Percentiles rank a stretch among this genome's conserved stretches.
phyloP scores from a whole-genome alignment of 2,888 invertebrate species.

The Eilema caniola region DNA sequence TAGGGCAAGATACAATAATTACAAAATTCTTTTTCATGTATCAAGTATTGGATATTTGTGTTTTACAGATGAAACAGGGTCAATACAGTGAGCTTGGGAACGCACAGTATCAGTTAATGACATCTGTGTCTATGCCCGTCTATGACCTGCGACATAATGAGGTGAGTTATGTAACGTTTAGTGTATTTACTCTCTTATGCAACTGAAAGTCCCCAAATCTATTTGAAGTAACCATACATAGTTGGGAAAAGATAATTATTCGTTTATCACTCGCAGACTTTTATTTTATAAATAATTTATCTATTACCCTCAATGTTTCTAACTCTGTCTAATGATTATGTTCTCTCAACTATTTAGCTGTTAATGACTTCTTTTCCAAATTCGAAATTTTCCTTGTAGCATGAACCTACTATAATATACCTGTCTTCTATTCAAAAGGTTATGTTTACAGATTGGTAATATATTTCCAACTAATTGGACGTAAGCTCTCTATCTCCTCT shows the following conservation, averaged over 20 bases:
- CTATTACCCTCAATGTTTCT: slow-evolving; percentile 1
- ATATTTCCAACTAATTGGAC: slow-evolving; percentile 77
- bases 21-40: neutral
- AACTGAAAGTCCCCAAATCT: slow-evolving; percentile 48
- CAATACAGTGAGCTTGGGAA: slow-evolving; percentile 88
- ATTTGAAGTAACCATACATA: slow-evolving; percentile 31
- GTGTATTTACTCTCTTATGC: slow-evolving; percentile 30
- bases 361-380: slow-evolving; percentile 63
- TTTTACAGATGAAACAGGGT: slow-evolving; percentile 86
- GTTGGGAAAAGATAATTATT: slow-evolving; percentile 47
- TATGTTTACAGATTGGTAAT: slow-evolving; percentile 80
- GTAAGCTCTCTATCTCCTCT: slow-evolving; percentile 76
- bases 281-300: neutral
- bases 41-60: neutral
- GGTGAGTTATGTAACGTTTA: slow-evolving; percentile 85
- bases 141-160: slow-evolving; percentile 95
- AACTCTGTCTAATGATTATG: slow-evolving; percentile 57
- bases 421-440: slow-evolving; percentile 66
- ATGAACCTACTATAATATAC: slow-evolving; percentile 62
- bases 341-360: slow-evolving; percentile 46
- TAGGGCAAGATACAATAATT: too few species aligned
- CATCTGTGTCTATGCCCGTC: slow-evolving; percentile 97
- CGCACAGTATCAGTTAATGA: slow-evolving; percentile 93
- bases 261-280: slow-evolving; percentile 1
- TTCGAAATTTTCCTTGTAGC: slow-evolving; percentile 72